A percentile compares a stretch with the other conserved stretches of the same genome.
Evolutionary conservation across 2,888 invertebrate genomes (phyloP).

Genomic region (Temnothorax rugatulus): DNA sequence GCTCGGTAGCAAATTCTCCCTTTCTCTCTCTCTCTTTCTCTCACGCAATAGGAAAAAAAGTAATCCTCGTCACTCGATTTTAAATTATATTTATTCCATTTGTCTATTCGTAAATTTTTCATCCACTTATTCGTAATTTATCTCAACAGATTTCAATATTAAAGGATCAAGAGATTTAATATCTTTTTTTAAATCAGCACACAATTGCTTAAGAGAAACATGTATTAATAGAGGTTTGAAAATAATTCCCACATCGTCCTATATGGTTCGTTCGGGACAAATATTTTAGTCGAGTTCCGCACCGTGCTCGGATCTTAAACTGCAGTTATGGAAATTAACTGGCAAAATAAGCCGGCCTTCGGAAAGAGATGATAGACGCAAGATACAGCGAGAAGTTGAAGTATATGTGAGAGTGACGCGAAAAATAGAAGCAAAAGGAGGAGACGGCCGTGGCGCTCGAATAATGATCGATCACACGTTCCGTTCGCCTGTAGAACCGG

Average conservation of each 20-base stretch:
- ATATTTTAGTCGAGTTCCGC: slow-evolving; percentile 22
- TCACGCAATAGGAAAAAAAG: neutral
- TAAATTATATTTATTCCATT: neutral
- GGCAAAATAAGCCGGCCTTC: slow-evolving; percentile 50
- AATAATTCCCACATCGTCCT: slow-evolving; percentile 25
- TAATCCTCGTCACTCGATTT: neutral
- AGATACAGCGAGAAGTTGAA: slow-evolving; percentile 72
- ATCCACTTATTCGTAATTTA: neutral
- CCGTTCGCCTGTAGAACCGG: slow-evolving; percentile 64
- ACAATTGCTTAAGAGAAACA: slow-evolving; percentile 9
- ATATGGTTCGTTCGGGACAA: slow-evolving; percentile 23
- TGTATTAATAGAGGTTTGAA: neutral
- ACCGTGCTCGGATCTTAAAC: slow-evolving; percentile 62
- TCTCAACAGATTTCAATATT: neutral
- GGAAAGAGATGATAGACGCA: slow-evolving; percentile 75
- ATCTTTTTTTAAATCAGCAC: neutral
- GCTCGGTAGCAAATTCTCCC: neutral
- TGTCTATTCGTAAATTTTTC: neutral
- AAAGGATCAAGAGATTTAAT: neutral
- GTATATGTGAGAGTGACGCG: slow-evolving; percentile 50
- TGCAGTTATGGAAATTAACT: slow-evolving; percentile 70
- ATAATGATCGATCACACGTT: slow-evolving; percentile 82
- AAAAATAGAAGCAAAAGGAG: slow-evolving; percentile 62
- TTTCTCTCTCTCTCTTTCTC: neutral
- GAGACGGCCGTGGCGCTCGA: slow-evolving; percentile 74